Base-by-base conservation (phyloP, 2,888 invertebrate genomes). In the Empis livida region DNA sequence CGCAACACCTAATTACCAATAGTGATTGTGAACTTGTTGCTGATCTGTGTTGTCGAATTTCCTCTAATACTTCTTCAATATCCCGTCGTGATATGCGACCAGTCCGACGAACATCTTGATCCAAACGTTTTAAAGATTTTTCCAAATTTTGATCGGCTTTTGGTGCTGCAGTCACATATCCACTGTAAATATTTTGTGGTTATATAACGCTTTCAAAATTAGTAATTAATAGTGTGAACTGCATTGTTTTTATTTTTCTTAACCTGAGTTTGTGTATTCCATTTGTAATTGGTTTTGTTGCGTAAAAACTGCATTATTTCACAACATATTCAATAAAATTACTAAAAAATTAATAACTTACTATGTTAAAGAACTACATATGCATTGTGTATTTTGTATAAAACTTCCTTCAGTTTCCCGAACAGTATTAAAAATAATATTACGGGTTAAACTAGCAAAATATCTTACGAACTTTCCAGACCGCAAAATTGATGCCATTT, bases 1-100 rank as follows among this genome's bases (percentile, higher is more conserved):
- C 90, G 62, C 89, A 90, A 64, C 88, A 88, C 60, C 89, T 74
- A 51, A 90, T 85, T 16, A 89, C 77, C 57, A 88, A 67, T 43
- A 89, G 62, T 0, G 85, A 84, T 57, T 89, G 87, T 31, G 84
- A 82, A 56, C 84, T 85, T 2, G 85, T 82, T 1, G 84, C 82
- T 44, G 80, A 76, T 57, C 80, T 78, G 62, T 76, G 74, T 32
- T 73, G 71, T 51, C 79, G 73, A 42, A 88, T 78, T 67, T 86
- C 84, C 56, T 82, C 79, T 55, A 87, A 73, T n/a, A 87, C 77
- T 55, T 84, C 83, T 64, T 87, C 84, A 55, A 89, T 79, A 59
- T 88, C 87, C 27, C 75, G 73, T 39, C 80, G 75, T 0, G 80
- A 80, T 54, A 88, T 81, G 51, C 87, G 75, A 15, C 89, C 89